Conservation (phyloP, 2,797 vertebrate genomes). For the Malacoctenus gilli region DNA sequence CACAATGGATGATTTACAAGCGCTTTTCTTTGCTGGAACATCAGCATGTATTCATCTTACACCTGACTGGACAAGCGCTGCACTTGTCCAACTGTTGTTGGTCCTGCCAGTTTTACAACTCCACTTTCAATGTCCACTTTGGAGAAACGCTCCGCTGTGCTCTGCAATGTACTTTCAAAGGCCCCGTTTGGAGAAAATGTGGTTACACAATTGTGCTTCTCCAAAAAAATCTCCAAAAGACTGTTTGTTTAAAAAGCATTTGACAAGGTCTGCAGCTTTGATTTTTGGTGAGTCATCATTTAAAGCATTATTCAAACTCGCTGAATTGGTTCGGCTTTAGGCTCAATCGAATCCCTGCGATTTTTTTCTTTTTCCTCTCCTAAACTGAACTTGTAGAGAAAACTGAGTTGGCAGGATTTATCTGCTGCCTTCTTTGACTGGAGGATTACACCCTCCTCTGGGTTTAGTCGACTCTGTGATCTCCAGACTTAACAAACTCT, state of each 20-base stretch:
- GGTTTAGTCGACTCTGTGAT: conserved; percentile 43
- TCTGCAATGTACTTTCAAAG: conserved; percentile 4
- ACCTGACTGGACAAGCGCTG: conserved; percentile 36
- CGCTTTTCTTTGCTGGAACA: conserved; percentile 27
- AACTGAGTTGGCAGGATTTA: conserved; percentile 38
- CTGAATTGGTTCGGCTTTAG: conserved; percentile 21
- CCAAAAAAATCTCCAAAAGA: background rate
- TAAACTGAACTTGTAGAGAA: conserved; percentile 30
- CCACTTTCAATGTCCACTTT: conserved; percentile 15
- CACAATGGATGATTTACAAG: conserved; percentile 50
- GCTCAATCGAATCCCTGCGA: conserved; percentile 20
- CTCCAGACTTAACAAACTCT: conserved; percentile 32
- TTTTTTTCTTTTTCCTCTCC: conserved; percentile 18
- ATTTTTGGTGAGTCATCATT: conserved; percentile 38
- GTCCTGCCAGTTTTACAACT: conserved; percentile 20
- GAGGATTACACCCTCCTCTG: conserved; percentile 39
- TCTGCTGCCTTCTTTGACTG: conserved; percentile 25
- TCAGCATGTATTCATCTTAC: conserved; percentile 41
- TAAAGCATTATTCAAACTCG: conserved; percentile 21
- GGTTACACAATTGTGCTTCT: background rate
- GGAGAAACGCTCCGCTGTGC: conserved; percentile 9
- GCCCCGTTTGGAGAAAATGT: background rate
- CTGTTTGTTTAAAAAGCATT: conserved; percentile 11
- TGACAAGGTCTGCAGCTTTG: conserved; percentile 18
- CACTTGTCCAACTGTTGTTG: conserved; percentile 19